Percentiles rank a stretch among this genome's conserved stretches.
Conservation (phyloP, 2,888 invertebrate genomes). For the Pomacea canaliculata region DNA sequence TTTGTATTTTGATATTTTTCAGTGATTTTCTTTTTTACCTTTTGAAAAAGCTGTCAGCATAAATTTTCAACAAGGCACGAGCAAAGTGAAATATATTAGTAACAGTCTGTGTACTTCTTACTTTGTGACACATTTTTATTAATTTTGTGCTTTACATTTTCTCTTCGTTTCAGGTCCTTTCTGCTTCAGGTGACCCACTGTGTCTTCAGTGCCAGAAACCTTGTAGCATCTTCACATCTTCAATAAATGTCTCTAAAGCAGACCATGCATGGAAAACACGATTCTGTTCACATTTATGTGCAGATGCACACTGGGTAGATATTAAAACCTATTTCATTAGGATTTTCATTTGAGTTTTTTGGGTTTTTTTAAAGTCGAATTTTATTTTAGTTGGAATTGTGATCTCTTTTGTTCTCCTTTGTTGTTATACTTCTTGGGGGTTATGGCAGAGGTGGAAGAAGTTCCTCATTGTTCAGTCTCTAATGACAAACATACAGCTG, state of each 20-base stretch:
- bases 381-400: background rate
- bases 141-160: background rate
- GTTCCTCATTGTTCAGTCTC: too few species aligned
- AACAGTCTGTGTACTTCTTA: too few species aligned
- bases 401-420: background rate
- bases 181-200: constrained; percentile 56
- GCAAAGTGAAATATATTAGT: too few species aligned
- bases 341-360: background rate
- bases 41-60: too few species aligned
- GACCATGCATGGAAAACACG: constrained; percentile 63
- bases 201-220: constrained; percentile 63
- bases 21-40: too few species aligned
- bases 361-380: background rate
- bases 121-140: background rate
- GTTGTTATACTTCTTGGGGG: background rate
- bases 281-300: constrained; percentile 59
- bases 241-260: constrained; percentile 41
- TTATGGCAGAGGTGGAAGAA: too few species aligned
- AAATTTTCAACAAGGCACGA: too few species aligned
- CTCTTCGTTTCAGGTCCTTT: constrained; percentile 46
- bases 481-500: too few species aligned
- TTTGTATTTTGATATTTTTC: too few species aligned
- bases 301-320: constrained; percentile 62
- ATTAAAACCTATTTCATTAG: background rate
- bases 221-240: constrained; percentile 43